Evolutionary conservation across 1,140 invertebrate genomes (phyloP).

Genomic region (Monomorium pharaonis): DNA sequence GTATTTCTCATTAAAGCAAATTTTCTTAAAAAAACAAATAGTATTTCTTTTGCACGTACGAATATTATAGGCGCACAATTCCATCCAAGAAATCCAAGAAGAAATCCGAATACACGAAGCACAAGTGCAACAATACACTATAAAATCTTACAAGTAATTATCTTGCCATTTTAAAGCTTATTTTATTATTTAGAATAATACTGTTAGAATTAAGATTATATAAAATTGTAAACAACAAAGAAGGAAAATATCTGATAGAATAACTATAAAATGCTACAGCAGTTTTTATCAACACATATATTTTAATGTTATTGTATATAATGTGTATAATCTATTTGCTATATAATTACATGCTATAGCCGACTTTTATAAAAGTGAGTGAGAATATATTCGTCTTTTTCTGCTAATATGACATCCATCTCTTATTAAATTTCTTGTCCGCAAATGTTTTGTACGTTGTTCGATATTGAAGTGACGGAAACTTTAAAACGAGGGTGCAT

Average conservation of each 20-base stretch:
- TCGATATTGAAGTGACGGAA: not conserved
- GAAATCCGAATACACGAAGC: too few relatives aligned
- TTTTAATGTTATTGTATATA: not conserved
- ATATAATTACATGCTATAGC: not conserved
- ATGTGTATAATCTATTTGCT: not conserved
- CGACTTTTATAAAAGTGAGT: not conserved
- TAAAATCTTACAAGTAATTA: too few relatives aligned
- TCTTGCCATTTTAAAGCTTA: too few relatives aligned
- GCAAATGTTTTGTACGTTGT: not conserved
- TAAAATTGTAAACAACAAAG: not conserved
- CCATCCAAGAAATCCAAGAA: too few relatives aligned
- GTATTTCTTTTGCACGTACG: too few relatives aligned
- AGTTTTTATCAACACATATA: not conserved
- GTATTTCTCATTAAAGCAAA: too few relatives aligned
- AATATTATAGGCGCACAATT: too few relatives aligned
- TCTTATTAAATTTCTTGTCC: not conserved
- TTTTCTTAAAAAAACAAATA: too few relatives aligned
- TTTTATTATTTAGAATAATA: not conserved
- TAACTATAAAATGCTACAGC: not conserved
- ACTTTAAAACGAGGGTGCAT: not conserved
- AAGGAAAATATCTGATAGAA: not conserved
- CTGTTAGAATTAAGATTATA: not conserved
- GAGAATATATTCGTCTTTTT: not conserved
- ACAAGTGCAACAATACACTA: too few relatives aligned
- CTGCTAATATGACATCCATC: too few relatives aligned